Conservation (phyloP, 1,140 invertebrate genomes). For the Mamestra configurata region DNA sequence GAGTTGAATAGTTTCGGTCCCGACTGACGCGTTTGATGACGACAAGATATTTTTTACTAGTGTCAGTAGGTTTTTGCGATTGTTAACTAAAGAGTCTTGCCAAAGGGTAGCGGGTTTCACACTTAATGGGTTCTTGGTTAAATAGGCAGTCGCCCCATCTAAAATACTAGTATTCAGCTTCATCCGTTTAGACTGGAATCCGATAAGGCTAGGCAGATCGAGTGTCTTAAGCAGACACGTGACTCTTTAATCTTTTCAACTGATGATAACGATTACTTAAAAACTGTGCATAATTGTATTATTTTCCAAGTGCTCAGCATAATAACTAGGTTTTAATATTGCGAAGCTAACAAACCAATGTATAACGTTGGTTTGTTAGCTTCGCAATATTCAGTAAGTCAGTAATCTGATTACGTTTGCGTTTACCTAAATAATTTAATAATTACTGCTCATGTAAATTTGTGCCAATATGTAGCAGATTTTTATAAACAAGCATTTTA, state of each 20-base stretch:
- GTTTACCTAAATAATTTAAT: slow-evolving; percentile 14
- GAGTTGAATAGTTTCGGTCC: background rate
- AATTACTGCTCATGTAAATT: background rate
- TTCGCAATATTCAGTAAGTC: too few species aligned
- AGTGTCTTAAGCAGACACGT: too few species aligned
- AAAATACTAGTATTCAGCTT: too few species aligned
- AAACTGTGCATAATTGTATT: too few species aligned
- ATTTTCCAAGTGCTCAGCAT: background rate
- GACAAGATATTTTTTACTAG: background rate
- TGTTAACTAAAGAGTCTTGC: background rate
- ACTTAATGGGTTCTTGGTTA: too few species aligned
- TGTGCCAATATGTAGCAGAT: background rate
- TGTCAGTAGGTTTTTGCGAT: slow-evolving; percentile 1
- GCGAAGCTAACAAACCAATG: background rate
- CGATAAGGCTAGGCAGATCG: too few species aligned
- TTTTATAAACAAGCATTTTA: background rate
- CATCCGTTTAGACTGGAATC: too few species aligned
- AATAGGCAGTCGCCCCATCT: too few species aligned
- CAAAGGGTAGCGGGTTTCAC: background rate
- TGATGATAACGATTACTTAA: too few species aligned
- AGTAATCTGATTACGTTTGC: background rate
- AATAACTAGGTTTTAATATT: slow-evolving; percentile 35
- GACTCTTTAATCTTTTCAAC: too few species aligned
- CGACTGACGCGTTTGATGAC: background rate
- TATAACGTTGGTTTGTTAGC: too few species aligned